Evolutionary conservation across 2,797 vertebrate genomes (phyloP), one percentile per base, ranked within the genome.

Genomic region (Anguilla obscura): DNA sequence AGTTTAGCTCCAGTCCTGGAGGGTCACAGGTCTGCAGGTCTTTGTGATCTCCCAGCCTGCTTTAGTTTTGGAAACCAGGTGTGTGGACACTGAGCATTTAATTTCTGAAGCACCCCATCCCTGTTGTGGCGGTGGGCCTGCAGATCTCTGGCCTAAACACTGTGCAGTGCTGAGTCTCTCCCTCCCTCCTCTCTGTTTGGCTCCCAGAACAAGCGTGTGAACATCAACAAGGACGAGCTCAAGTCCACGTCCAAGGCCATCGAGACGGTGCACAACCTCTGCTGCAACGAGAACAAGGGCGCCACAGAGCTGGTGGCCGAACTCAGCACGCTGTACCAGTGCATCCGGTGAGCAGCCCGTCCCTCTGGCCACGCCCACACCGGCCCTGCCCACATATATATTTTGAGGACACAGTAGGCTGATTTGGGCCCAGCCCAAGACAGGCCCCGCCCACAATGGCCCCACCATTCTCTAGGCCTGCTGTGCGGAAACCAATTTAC

Each of bases 201-300:
- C 56, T 87, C 85, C 1, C 92, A 99, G 99, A 99, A 98, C 93
- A 99, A 99, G 92, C 96, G 98, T 66, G 97, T 98, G 60, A 99
- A 97, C 94, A 99, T 99, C 89, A 99, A 99, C 90, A 99, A 99
- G 90, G 99, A 99, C 1, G 99, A 99, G 90, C 94, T 99, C 71
- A 99, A 99, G 94, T 99, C 99, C 0, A 98, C 99, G 0, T 99
- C 99, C 0, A 99, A 99, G 92, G 99, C 99, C 18, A 96, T 99
- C 0, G 99, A 99, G 91, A 99, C 98, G 0, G 98, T 99, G 27
- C 99, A 99, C 93, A 99, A 96, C 88, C 93, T 99, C 86, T 99
- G 99, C 90, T 99, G 99, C 93, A 99, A 99, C 0, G 99, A 99
- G 93, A 99, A 99, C 95, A 99, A 99, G 93, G 99, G 98, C 4